Evolutionary conservation across 1,140 invertebrate species (phyloP).

Genomic region (Thrips palmi): DNA sequence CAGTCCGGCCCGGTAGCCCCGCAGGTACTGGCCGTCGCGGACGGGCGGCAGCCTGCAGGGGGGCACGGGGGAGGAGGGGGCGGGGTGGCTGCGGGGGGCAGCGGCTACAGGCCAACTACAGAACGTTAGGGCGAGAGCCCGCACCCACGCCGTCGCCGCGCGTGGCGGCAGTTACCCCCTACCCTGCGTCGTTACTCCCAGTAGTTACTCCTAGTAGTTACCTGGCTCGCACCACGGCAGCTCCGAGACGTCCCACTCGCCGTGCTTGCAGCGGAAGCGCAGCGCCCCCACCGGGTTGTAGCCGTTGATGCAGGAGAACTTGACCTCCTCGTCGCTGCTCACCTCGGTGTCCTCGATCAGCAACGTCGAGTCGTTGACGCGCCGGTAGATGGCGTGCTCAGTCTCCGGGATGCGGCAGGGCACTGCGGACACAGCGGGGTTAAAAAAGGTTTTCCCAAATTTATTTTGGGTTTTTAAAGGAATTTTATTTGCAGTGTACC

Average conservation of each 20-base stretch:
- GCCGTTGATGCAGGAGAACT: conserved; percentile 43
- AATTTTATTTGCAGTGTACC: conserved; percentile 26
- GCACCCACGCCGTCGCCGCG: background rate
- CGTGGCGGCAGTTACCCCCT: no score
- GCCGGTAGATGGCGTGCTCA: conserved; percentile 39
- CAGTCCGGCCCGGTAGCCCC: conserved; percentile 53
- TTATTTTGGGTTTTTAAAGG: background rate
- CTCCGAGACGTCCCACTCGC: conserved; percentile 52
- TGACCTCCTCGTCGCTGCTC: conserved; percentile 37
- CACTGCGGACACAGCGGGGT: conserved; percentile 34
- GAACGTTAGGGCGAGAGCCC: no score
- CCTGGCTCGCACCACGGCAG: conserved; percentile 58
- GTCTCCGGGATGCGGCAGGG: conserved; percentile 43
- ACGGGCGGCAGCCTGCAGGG: conserved; percentile 56
- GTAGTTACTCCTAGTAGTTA: conserved; percentile 20
- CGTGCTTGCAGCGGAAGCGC: conserved; percentile 53
- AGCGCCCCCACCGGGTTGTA: conserved; percentile 48
- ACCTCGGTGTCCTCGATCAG: conserved; percentile 31
- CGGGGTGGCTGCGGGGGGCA: no score
- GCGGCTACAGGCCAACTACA: no score
- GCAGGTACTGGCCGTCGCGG: conserved; percentile 48
- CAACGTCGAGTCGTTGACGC: conserved; percentile 22
- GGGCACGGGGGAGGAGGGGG: no score
- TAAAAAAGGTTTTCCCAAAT: conserved; percentile 3
- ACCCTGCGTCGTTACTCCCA: no score